Evolutionary conservation across 2,797 vertebrate genomes (phyloP).

Genomic region (Enteromius treurensis): DNA sequence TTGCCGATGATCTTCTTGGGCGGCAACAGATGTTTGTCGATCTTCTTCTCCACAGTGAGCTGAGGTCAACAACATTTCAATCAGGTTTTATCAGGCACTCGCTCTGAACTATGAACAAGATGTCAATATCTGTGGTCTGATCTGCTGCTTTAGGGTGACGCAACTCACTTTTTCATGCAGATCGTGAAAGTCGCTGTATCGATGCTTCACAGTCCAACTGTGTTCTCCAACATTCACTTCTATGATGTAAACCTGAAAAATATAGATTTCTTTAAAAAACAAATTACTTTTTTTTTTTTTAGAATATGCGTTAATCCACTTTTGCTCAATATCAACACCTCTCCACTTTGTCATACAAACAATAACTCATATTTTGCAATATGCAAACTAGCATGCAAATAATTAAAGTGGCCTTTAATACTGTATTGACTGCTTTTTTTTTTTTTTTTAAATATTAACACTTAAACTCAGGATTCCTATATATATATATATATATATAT

Average conservation of each 20-base stretch:
- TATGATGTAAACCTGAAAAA: constrained; percentile 91
- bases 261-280: background rate
- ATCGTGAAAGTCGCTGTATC: constrained; percentile 96
- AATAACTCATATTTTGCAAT: background rate
- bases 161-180: constrained; percentile 91
- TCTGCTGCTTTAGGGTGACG: background rate
- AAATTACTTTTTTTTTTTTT: background rate
- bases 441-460: background rate
- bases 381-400: constrained; percentile 12
- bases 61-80: constrained; percentile 64
- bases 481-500: no score
- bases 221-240: constrained; percentile 87
- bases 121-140: background rate
- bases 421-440: background rate
- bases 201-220: constrained; percentile 93
- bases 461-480: background rate
- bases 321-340: no score
- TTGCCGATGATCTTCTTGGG: constrained; percentile 98
- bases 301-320: background rate
- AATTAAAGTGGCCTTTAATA: constrained; percentile 6
- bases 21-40: constrained; percentile 90
- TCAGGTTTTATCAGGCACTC: constrained; percentile 6
- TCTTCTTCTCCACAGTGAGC: constrained; percentile 90
- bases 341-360: background rate
- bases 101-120: background rate